Conservation (phyloP, 2,113 vertebrate genomes). For the Notothenia rossii region DNA sequence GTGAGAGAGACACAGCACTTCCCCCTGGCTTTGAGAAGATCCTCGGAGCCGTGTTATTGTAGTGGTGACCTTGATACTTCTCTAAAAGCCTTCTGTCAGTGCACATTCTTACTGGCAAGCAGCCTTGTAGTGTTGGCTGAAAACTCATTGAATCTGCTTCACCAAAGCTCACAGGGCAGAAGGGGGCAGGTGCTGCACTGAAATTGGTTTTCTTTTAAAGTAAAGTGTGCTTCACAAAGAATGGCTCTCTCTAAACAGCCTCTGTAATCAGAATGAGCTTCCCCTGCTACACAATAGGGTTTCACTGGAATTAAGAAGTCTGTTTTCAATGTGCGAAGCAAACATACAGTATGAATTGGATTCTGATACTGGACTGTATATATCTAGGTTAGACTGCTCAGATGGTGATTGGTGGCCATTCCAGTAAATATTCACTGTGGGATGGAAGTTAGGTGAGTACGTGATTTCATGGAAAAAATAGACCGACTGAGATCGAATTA, state of each 20-base stretch:
- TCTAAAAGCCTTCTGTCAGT: conserved; percentile 68
- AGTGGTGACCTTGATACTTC: conserved; percentile 70
- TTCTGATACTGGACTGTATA: conserved; percentile 58
- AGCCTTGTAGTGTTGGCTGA: conserved; percentile 65
- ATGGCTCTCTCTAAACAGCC: conserved; percentile 54
- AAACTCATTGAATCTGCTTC: conserved; percentile 61
- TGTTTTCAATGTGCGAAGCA: conserved; percentile 62
- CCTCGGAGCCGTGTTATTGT: conserved; percentile 65
- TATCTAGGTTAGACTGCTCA: conserved; percentile 63
- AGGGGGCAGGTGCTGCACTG: conserved; percentile 64
- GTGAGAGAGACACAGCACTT: conserved; percentile 54
- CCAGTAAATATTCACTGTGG: conserved; percentile 62
- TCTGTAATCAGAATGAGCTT: conserved; percentile 49
- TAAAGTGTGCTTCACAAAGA: conserved; percentile 66
- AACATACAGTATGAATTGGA: conserved; percentile 64
- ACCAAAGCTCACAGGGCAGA: conserved; percentile 78
- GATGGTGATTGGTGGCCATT: conserved; percentile 61
- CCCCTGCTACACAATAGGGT: conserved; percentile 52
- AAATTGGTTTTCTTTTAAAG: conserved; percentile 76
- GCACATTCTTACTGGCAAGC: conserved; percentile 61
- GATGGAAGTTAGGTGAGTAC: conserved; percentile 58
- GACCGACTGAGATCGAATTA: conserved; percentile 73
- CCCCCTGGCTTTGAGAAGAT: conserved; percentile 54
- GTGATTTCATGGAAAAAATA: conserved; percentile 73
- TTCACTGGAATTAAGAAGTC: conserved; percentile 67